Percentiles rank a stretch among this genome's conserved stretches.
Evolutionary conservation across 53 echinoderm and acorn worm genomes (phyloP).

Genomic region (Actinopyga echinites): DNA sequence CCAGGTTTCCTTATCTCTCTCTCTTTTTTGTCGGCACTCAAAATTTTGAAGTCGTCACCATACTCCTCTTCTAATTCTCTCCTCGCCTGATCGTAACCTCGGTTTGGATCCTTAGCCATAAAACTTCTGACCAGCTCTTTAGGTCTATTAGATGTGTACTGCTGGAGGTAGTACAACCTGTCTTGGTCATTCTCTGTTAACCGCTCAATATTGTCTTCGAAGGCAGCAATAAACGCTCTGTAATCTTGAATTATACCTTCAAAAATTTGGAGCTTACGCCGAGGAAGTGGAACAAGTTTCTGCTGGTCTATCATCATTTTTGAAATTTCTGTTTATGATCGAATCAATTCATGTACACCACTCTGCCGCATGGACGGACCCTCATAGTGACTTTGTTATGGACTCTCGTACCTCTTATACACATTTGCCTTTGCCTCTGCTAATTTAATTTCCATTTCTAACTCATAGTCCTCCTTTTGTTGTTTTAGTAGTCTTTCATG

Average conservation of each 20-base stretch:
- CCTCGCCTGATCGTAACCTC: slow-evolving; percentile 43
- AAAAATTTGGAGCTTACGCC: neutral
- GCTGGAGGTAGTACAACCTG: slow-evolving; percentile 61
- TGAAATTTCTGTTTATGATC: neutral
- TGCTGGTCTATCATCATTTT: slow-evolving; percentile 25
- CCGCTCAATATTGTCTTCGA: slow-evolving; percentile 29
- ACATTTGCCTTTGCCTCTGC: slow-evolving; percentile 11
- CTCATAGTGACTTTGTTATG: neutral
- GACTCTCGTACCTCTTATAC: neutral
- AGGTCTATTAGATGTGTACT: slow-evolving; percentile 60
- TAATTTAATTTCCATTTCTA: slow-evolving; percentile 1
- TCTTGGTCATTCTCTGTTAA: slow-evolving; percentile 57
- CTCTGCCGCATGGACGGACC: neutral
- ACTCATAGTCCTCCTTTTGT: slow-evolving; percentile 13
- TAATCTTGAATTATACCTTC: neutral
- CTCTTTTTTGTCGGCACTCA: slow-evolving; percentile 45
- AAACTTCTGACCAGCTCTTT: slow-evolving; percentile 59
- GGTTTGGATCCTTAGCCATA: slow-evolving; percentile 36
- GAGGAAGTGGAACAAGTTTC: neutral
- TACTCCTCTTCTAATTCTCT: slow-evolving; percentile 45
- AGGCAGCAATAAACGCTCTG: slow-evolving; percentile 23
- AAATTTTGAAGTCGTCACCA: slow-evolving; percentile 50
- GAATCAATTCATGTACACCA: slow-evolving; percentile 9
- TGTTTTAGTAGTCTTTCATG: neutral
- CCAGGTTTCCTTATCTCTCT: slow-evolving; percentile 32